phyloP scores from a whole-genome alignment of 2,113 vertebrate genomes.

The Xenotilapia leptura region DNA sequence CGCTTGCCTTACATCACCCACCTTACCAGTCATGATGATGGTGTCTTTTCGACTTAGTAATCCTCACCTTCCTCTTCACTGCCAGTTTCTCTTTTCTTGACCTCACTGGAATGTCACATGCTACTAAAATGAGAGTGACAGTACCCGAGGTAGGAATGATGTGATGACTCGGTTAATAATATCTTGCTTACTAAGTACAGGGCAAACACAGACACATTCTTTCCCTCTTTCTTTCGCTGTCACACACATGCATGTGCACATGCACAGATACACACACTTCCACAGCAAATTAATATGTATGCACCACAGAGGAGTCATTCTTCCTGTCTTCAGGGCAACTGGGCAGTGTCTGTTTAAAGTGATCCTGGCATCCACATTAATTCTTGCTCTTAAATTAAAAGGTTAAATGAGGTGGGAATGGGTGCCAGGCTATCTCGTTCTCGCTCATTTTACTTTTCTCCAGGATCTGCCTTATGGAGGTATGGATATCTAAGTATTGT shows the following conservation, averaged over 20 bases:
- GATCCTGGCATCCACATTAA: conserved; percentile 48
- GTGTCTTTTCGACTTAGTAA: conserved; percentile 21
- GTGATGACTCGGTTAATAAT: conserved; percentile 27
- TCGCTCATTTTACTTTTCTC: conserved; percentile 25
- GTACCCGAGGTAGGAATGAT: conserved; percentile 17
- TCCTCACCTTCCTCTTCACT: not conserved
- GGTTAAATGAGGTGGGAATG: conserved; percentile 56
- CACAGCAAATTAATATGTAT: not conserved
- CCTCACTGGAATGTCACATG: conserved; percentile 31
- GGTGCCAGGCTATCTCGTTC: conserved; percentile 16
- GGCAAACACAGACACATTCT: not conserved
- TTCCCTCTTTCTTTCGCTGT: not conserved
- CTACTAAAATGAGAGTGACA: conserved; percentile 36
- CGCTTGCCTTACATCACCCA: conserved; percentile 35
- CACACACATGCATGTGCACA: not conserved
- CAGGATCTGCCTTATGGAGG: conserved; percentile 24
- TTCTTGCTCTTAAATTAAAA: conserved; percentile 66
- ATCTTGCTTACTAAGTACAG: conserved; percentile 9
- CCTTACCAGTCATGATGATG: conserved; percentile 29
- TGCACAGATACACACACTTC: not conserved
- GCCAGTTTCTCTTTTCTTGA: conserved; percentile 15
- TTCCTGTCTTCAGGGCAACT: conserved; percentile 24
- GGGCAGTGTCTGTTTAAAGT: conserved; percentile 49
- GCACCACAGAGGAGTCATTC: conserved; percentile 5
- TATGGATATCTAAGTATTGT: conserved; percentile 15